Percentiles rank a stretch among this genome's conserved stretches.
Conservation (phyloP, 2,797 vertebrate genomes). For the Petrocephalus schoutedeni region DNA sequence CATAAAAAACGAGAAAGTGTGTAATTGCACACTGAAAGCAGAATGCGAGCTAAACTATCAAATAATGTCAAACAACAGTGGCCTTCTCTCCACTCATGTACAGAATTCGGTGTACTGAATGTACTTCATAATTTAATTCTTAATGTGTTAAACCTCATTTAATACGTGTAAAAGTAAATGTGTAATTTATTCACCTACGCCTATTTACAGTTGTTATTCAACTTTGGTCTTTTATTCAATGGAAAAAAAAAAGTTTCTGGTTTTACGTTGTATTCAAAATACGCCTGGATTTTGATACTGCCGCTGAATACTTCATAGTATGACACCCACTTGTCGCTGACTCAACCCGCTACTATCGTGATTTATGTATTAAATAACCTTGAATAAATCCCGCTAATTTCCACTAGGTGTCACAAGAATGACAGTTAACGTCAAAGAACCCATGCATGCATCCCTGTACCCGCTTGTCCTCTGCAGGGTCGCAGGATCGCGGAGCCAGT, state of each 20-base stretch:
- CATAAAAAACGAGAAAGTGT: background rate
- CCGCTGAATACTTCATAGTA: background rate
- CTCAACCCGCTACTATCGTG: background rate
- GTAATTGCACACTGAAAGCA: background rate
- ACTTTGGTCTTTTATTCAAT: background rate
- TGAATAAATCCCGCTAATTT: background rate
- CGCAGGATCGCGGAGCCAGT: background rate
- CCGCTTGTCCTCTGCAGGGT: background rate
- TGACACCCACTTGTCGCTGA: background rate
- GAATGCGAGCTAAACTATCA: background rate
- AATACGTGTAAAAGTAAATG: background rate
- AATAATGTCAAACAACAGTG: background rate
- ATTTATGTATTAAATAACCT: background rate
- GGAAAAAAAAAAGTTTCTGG: background rate
- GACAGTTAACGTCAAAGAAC: background rate
- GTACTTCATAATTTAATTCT: background rate
- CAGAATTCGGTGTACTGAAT: background rate
- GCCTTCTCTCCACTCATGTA: background rate
- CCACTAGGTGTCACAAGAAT: slow-evolving; percentile 18
- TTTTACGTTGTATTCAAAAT: background rate
- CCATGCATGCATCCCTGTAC: background rate
- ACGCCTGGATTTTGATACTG: background rate
- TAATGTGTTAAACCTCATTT: background rate
- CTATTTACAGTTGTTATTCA: background rate
- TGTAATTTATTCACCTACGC: background rate